Percentiles rank a stretch among this genome's conserved stretches.
These are phyloP conservation scores for Myiothlypis coronata DNA, from an alignment of 2,797 vertebrate species.

Conservation along the genomic window DNA sequence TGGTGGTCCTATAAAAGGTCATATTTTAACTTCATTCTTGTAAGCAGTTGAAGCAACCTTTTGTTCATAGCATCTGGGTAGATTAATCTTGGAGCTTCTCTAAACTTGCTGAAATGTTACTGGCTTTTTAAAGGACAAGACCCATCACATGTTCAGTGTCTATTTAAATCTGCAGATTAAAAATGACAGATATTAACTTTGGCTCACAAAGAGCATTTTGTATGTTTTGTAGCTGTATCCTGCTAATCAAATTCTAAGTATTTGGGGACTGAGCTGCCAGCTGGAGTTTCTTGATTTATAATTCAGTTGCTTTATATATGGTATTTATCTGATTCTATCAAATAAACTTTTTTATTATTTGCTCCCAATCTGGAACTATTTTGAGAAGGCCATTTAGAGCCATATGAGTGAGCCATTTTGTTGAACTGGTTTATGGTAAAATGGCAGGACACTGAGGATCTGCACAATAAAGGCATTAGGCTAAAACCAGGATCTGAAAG, in stretches of 20 bases:
- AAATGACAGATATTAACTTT: slow-evolving; percentile 34
- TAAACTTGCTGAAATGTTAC: background rate
- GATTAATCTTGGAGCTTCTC: background rate
- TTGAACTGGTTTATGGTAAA: background rate
- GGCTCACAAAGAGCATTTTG: slow-evolving; percentile 32
- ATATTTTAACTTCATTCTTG: background rate
- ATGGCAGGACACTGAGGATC: background rate
- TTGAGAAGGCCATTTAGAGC: background rate
- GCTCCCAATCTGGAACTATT: background rate
- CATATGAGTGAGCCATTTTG: background rate
- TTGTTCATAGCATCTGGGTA: background rate
- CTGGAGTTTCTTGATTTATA: slow-evolving; percentile 4
- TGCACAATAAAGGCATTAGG: background rate
- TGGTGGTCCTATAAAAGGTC: background rate
- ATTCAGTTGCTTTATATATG: background rate
- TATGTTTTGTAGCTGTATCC: background rate
- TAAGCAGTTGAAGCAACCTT: background rate
- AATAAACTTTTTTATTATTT: background rate
- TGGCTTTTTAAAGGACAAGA: background rate
- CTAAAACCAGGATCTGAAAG: background rate
- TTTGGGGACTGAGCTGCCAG: background rate
- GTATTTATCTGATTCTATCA: background rate
- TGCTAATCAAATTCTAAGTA: slow-evolving; percentile 26
- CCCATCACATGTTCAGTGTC: slow-evolving; percentile 25
- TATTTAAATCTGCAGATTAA: slow-evolving; percentile 33